Percentiles rank a stretch among this genome's conserved stretches.
These are phyloP conservation scores for Mermis nigrescens DNA, from an alignment of 2,888 invertebrate species.

Conservation along the genomic window DNA sequence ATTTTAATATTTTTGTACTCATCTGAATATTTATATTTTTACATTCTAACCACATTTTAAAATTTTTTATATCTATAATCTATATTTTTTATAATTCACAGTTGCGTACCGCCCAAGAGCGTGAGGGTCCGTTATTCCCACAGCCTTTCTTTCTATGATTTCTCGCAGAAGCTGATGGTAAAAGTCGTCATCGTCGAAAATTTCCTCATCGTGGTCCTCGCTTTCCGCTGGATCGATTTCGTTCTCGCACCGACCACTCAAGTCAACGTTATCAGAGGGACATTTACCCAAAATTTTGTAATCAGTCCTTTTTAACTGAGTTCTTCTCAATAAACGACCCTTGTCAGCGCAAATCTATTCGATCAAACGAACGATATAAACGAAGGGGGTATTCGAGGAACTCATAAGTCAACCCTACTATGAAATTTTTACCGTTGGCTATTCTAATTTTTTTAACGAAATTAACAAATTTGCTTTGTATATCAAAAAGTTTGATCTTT, in stretches of 20 bases:
- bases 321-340: conserved; percentile 52
- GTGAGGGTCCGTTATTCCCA: conserved; percentile 54
- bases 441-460: too few relatives aligned
- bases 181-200: conserved; percentile 91
- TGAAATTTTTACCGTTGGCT: too few relatives aligned
- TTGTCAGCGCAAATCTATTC: conserved; percentile 41
- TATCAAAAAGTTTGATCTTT: too few relatives aligned
- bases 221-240: neutral
- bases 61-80: too few relatives aligned
- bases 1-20: too few relatives aligned
- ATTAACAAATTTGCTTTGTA: too few relatives aligned
- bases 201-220: conserved; percentile 31
- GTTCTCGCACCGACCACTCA: neutral
- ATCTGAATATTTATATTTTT: too few relatives aligned
- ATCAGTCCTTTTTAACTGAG: conserved; percentile 56
- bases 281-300: conserved; percentile 49
- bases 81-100: too few relatives aligned
- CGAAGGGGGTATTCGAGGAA: neutral
- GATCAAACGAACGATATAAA: neutral
- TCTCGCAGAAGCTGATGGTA: conserved; percentile 79
- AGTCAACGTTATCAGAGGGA: neutral
- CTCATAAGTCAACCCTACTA: too few relatives aligned
- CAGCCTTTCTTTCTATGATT: conserved; percentile 69
- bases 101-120: conserved; percentile 55
- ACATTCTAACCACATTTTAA: too few relatives aligned